phyloP scores from a whole-genome alignment of 2,113 vertebrate genomes.

The Fulica atra region DNA sequence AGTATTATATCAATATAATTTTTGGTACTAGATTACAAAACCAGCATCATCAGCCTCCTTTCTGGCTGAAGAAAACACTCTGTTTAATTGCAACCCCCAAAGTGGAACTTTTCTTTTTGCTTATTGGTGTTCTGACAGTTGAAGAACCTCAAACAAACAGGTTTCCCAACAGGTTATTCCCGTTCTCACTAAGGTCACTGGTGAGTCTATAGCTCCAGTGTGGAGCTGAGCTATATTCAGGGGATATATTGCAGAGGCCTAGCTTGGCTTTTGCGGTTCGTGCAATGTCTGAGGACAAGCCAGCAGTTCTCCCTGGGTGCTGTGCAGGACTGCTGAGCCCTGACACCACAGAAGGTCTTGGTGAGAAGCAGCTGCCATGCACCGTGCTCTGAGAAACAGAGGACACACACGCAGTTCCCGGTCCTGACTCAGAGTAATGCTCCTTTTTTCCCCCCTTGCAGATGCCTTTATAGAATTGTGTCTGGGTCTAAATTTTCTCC shows the following conservation, averaged over 20 bases:
- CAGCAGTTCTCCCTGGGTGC: neutral
- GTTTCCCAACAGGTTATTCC: constrained; percentile 27
- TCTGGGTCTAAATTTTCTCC: neutral
- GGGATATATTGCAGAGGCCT: neutral
- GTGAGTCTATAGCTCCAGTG: neutral
- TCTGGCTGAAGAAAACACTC: neutral
- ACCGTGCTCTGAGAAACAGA: neutral
- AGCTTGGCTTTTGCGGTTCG: neutral
- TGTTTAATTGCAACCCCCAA: neutral
- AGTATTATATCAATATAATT: neutral
- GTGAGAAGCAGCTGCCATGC: neutral
- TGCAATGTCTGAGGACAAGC: neutral
- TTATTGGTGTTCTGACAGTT: neutral
- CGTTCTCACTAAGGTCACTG: neutral
- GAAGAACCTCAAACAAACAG: neutral
- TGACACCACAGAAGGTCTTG: neutral
- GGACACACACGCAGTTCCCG: neutral
- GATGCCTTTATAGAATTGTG: neutral
- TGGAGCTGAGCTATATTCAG: neutral
- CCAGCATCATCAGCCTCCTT: neutral
- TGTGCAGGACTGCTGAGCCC: neutral
- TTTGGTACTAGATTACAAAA: neutral
- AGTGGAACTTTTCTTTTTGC: neutral
- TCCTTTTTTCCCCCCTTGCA: neutral
- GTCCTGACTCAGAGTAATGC: neutral